Evolutionary conservation across 2,888 invertebrate genomes (phyloP).

Genomic region (Keiferia lycopersicella): DNA sequence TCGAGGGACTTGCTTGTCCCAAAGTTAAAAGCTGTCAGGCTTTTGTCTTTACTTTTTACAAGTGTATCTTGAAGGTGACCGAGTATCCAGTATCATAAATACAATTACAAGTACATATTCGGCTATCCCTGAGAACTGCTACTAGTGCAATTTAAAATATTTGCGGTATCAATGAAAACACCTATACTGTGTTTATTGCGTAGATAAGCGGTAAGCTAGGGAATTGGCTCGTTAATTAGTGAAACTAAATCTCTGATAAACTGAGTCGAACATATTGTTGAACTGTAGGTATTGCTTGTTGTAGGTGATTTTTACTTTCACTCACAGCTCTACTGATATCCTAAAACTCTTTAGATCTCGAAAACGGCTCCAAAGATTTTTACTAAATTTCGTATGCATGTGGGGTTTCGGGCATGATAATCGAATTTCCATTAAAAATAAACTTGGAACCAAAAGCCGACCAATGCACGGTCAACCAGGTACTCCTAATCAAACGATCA

Average conservation of each 20-base stretch:
- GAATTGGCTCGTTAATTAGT: constrained; percentile 42
- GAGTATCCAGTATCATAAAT: neutral
- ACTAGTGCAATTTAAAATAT: neutral
- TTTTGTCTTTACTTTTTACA: neutral
- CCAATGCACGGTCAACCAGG: too few species aligned
- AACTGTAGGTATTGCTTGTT: too few species aligned
- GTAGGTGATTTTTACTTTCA: too few species aligned
- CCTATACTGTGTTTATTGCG: neutral
- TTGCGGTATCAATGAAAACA: neutral
- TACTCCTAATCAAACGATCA: too few species aligned
- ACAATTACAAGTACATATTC: neutral
- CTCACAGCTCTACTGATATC: too few species aligned
- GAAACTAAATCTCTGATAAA: constrained; percentile 35
- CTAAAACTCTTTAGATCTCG: too few species aligned
- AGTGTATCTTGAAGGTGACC: neutral
- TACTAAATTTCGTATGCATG: too few species aligned
- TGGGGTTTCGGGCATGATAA: too few species aligned
- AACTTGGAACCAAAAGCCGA: too few species aligned
- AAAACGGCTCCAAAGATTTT: too few species aligned
- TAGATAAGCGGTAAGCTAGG: constrained; percentile 42
- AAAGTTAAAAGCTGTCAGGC: neutral
- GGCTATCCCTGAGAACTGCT: too few species aligned
- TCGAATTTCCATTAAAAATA: too few species aligned
- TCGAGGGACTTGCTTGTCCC: neutral
- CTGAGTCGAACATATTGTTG: constrained; percentile 27